Conservation (phyloP, 1,140 invertebrate genomes). For the Brachionus rotundiformis region DNA sequence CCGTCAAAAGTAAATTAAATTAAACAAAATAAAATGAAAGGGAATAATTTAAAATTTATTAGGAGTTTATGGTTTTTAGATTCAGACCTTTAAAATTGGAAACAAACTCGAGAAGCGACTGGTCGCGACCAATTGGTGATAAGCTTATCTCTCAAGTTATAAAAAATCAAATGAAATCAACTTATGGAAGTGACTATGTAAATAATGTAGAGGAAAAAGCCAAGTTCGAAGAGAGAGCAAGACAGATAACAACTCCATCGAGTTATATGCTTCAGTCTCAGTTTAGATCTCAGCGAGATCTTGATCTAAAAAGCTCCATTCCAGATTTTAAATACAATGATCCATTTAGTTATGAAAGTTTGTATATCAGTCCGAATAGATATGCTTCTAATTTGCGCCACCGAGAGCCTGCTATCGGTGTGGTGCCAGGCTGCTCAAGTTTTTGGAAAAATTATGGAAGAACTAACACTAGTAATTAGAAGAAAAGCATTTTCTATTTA, state of each 20-base stretch:
- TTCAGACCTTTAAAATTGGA: constrained; percentile 33
- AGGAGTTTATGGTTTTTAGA: constrained; percentile 50
- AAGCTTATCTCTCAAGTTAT: constrained; percentile 36
- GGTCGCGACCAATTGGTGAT: constrained; percentile 31
- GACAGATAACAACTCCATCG: constrained; percentile 21
- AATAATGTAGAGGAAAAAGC: constrained; percentile 48
- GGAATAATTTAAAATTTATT: not conserved
- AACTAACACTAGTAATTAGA: not conserved
- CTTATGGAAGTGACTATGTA: constrained; percentile 38
- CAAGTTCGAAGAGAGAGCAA: constrained; percentile 36
- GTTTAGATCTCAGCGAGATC: not conserved
- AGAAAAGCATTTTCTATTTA: not conserved
- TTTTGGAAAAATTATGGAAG: constrained; percentile 35
- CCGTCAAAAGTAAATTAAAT: constrained; percentile 56
- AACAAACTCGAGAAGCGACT: not conserved
- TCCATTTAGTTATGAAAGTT: constrained; percentile 48
- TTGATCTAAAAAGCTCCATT: constrained; percentile 21
- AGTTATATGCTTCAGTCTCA: constrained; percentile 10
- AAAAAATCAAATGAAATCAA: constrained; percentile 49
- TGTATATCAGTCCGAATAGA: constrained; percentile 10
- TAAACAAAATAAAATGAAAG: not conserved
- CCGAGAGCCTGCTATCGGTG: not conserved
- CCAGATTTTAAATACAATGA: constrained; percentile 6
- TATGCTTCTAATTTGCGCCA: constrained; percentile 24
- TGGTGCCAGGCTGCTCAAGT: constrained; percentile 25